These are phyloP conservation scores for Poeciliopsis presidionis DNA, from an alignment of 2,797 vertebrate species.

Conservation along the genomic window DNA sequence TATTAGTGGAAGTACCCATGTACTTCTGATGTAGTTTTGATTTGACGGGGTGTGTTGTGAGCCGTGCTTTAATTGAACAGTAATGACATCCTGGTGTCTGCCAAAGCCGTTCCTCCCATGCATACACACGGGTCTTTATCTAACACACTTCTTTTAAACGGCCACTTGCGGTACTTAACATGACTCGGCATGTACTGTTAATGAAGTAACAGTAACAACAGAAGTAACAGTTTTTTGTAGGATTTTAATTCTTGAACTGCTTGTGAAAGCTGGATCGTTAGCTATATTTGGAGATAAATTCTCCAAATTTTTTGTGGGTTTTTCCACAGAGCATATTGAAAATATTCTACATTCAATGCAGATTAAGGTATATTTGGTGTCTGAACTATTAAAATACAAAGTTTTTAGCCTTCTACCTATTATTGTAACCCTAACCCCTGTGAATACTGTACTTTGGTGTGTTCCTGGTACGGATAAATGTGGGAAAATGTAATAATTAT, in stretches of 20 bases:
- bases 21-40: background rate
- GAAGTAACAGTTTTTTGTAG: background rate
- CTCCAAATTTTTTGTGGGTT: background rate
- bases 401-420: background rate
- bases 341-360: background rate
- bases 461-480: background rate
- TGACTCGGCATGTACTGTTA: background rate
- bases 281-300: too few species aligned
- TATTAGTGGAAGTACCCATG: background rate
- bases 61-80: slow-evolving; percentile 48
- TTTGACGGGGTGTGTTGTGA: slow-evolving; percentile 14
- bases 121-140: slow-evolving; percentile 36
- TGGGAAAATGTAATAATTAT: background rate
- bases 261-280: background rate
- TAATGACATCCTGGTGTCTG: slow-evolving; percentile 42
- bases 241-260: background rate
- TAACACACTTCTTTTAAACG: slow-evolving; percentile 6
- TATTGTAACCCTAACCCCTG: background rate
- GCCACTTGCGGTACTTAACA: background rate
- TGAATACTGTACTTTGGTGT: background rate
- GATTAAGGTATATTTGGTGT: background rate
- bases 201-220: background rate
- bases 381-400: background rate
- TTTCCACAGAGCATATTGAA: background rate
- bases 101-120: slow-evolving; percentile 38